A percentile compares a stretch with the other conserved stretches of the same genome.
phyloP scores from a whole-genome alignment of 2,113 vertebrate species.

The mouse (Mus musculus) region GRCm39 chr16:45184001-45184500 shows the following conservation, averaged over 20 bases:
- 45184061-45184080: not conserved
- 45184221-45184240: not conserved
- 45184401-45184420: not conserved
- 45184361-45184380: not conserved
- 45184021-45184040: not conserved
- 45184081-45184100: not conserved
- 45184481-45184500: not conserved
- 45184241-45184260: not conserved
- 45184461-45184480: not conserved
- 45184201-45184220: not conserved
- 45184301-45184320: not conserved
- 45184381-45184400: too few species aligned
- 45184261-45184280: not conserved
- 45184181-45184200: conserved; percentile 41
- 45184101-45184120: not conserved
- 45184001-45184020: not conserved
- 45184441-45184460: too few species aligned
- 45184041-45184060: not conserved
- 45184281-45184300: not conserved
- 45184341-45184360: not conserved
- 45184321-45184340: not conserved
- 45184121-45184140: not conserved
- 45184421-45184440: not conserved
- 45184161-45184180: not conserved
- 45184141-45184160: not conserved